Base-by-base conservation (phyloP, 2,888 invertebrate species). In the Phengaris arion region DNA sequence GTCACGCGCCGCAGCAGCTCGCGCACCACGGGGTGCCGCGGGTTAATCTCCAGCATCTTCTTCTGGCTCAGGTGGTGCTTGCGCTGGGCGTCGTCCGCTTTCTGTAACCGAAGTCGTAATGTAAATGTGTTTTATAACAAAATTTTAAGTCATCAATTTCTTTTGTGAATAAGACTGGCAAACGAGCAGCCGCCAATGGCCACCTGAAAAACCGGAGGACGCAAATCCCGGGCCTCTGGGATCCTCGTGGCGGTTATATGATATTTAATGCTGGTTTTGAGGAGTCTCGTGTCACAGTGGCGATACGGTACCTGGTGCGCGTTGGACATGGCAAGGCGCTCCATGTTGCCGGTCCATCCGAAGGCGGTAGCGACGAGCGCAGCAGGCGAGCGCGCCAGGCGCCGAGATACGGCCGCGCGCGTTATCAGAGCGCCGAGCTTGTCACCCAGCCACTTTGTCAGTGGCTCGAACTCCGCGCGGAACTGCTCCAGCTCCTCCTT, bases 331-430 rank as follows among this genome's bases (percentile, higher is more conserved):
- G 99, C 98, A 80, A 99, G 95, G 74, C 99, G 95, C 94, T 99
- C 99, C 99, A 99, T 99, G 92, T 99, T 99, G 83, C 99, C 99
- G 82, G 99, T 99, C 99, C 99, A 99, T 81, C 99, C 99, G 92
- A 98, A 99, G 94, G 97, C 96, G 77, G 98, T 97, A 80, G 99
- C 99, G 73, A 99, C 98, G 74, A 99, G 94, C 74, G 99, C 99
- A 89, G 98, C 99, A 0, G 99, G 99, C 8, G 99, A 99, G 84
- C 96, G 96, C 77, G 96, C 96, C 77, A 99, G 94, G 76, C 99
- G 95, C 82, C 98, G 97, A 3, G 99, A 99, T 46, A 99, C 94
- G 75, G 95, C 94, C 1, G 97, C 98, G 89, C 97, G 98, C 78
- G 94, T 94, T 80, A 96, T 94, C 86, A 95, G 94, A 78, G 97